Conservation (phyloP, 2,888 invertebrate species). For the Torymus aiolomorphi region DNA sequence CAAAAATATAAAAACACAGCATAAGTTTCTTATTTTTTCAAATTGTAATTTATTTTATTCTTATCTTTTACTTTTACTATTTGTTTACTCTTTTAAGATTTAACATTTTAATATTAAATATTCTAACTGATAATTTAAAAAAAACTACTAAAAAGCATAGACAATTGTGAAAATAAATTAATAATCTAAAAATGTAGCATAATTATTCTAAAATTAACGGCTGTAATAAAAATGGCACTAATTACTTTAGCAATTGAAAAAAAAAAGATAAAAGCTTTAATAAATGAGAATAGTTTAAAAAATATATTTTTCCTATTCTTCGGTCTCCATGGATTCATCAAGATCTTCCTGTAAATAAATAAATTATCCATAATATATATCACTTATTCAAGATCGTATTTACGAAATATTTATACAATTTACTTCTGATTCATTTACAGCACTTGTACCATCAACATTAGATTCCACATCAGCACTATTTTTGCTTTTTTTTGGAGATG, state of each 20-base stretch:
- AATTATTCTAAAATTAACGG: too few relatives aligned
- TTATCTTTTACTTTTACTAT: too few relatives aligned
- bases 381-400: not conserved
- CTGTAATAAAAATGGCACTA: too few relatives aligned
- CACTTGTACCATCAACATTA: not conserved
- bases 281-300: not conserved
- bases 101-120: too few relatives aligned
- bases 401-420: not conserved
- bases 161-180: too few relatives aligned
- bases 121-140: too few relatives aligned
- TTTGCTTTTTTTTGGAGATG: slow-evolving; percentile 30
- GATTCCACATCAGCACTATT: slow-evolving; percentile 13
- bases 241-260: not conserved
- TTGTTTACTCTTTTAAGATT: too few relatives aligned
- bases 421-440: not conserved
- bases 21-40: too few relatives aligned
- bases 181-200: too few relatives aligned
- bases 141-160: too few relatives aligned
- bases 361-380: not conserved
- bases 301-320: slow-evolving; percentile 21
- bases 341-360: slow-evolving; percentile 18
- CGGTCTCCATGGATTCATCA: slow-evolving; percentile 42
- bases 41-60: too few relatives aligned
- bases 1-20: too few relatives aligned
- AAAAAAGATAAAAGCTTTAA: slow-evolving; percentile 12